phyloP scores from a whole-genome alignment of 2,888 invertebrate genomes.

The Cerastoderma edule region DNA sequence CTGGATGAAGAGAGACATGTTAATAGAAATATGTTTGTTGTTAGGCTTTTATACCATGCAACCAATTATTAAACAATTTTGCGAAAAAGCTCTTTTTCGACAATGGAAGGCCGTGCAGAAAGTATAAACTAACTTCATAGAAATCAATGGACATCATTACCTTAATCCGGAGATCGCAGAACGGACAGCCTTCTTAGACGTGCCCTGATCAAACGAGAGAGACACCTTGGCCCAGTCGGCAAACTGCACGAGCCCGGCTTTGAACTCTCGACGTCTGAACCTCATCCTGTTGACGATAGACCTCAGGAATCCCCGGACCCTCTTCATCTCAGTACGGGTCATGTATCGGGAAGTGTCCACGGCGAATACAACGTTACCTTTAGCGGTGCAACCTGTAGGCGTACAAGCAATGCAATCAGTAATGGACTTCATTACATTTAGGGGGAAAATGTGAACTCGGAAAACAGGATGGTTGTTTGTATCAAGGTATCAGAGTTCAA shows the following conservation, averaged over 20 bases:
- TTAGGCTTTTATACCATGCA: neutral
- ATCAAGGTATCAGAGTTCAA: no score
- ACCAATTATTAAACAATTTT: neutral
- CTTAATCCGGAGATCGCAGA: slow-evolving; percentile 72
- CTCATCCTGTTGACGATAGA: slow-evolving; percentile 74
- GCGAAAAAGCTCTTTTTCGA: neutral
- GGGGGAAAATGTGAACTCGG: no score
- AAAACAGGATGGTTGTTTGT: no score
- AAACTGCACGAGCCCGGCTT: slow-evolving; percentile 77
- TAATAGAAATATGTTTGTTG: neutral
- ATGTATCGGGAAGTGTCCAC: slow-evolving; percentile 80
- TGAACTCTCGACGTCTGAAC: slow-evolving; percentile 71
- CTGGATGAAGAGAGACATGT: slow-evolving; percentile 45
- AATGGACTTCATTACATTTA: no score
- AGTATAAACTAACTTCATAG: neutral
- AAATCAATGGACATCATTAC: slow-evolving; percentile 46
- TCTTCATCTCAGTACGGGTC: slow-evolving; percentile 67
- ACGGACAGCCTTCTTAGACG: slow-evolving; percentile 68
- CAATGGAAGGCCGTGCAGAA: neutral
- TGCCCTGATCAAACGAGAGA: slow-evolving; percentile 65
- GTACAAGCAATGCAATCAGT: no score
- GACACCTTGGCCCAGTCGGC: slow-evolving; percentile 65
- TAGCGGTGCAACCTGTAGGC: slow-evolving; percentile 72
- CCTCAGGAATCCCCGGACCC: slow-evolving; percentile 72
- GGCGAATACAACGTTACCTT: slow-evolving; percentile 78